Conservation (phyloP, 2,113 vertebrate genomes). For the Anguilla japonica region DNA sequence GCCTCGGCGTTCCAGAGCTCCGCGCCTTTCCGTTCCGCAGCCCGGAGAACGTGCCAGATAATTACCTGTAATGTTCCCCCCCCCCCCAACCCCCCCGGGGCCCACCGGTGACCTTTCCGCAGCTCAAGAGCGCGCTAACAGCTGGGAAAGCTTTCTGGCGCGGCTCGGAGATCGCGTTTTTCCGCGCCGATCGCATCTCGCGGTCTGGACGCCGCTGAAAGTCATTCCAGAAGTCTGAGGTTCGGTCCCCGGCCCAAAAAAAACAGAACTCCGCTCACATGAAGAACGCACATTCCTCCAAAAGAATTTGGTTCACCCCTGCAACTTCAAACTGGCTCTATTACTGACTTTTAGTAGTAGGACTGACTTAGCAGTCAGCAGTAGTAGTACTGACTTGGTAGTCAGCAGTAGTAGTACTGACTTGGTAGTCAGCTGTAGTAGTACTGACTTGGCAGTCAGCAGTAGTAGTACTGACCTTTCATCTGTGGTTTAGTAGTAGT, state of each 20-base stretch:
- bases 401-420: too few species aligned
- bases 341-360: not conserved
- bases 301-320: not conserved
- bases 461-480: too few species aligned
- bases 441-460: too few species aligned
- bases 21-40: not conserved
- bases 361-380: not conserved
- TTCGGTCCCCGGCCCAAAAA: not conserved
- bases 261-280: not conserved
- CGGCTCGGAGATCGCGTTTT: not conserved
- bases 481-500: too few species aligned
- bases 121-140: not conserved
- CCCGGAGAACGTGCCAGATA: not conserved
- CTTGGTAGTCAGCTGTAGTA: too few species aligned
- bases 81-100: not conserved
- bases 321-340: not conserved
- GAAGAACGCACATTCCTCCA: not conserved
- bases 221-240: not conserved
- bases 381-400: too few species aligned
- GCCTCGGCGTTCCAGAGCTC: not conserved
- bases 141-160: not conserved
- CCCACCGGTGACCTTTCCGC: not conserved
- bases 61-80: slow-evolving; percentile 8
- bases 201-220: not conserved
- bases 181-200: not conserved